These are phyloP conservation scores for Monopterus albus DNA, from an alignment of 2,113 vertebrate species.

Conservation along the genomic window DNA sequence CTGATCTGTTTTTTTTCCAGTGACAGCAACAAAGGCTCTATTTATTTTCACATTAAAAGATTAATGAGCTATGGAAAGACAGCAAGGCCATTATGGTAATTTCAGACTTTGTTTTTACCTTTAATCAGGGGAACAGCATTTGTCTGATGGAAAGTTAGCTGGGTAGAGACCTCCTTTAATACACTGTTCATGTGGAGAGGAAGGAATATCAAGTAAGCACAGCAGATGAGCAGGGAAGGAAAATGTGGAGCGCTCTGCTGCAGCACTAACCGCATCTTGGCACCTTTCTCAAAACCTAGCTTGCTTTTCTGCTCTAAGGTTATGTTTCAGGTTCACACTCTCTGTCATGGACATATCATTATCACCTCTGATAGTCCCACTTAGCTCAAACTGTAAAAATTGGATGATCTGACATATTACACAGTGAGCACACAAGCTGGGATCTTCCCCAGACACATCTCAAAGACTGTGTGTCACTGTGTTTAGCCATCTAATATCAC, in stretches of 20 bases:
- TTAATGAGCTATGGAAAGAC: constrained; percentile 46
- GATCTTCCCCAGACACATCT: too few relatives aligned
- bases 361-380: neutral
- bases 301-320: too few relatives aligned
- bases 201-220: constrained; percentile 20
- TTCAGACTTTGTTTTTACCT: constrained; percentile 43
- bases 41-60: constrained; percentile 55
- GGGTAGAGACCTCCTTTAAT: constrained; percentile 29
- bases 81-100: constrained; percentile 34
- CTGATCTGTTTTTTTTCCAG: constrained; percentile 58
- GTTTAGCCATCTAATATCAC: too few relatives aligned
- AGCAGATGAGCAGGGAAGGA: too few relatives aligned
- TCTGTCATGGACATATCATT: too few relatives aligned
- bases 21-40: constrained; percentile 10
- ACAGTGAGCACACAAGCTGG: too few relatives aligned
- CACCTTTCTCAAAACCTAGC: too few relatives aligned
- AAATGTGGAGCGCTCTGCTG: constrained; percentile 1
- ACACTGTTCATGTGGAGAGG: constrained; percentile 2
- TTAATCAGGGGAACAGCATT: constrained; percentile 45
- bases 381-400: neutral
- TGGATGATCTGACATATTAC: neutral
- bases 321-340: neutral
- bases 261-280: neutral
- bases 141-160: constrained; percentile 34
- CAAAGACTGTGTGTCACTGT: too few relatives aligned